A percentile compares a stretch with the other conserved stretches of the same genome.
phyloP scores from a whole-genome alignment of 1,140 invertebrate species.

The Trichomalopsis sarcophagae region DNA sequence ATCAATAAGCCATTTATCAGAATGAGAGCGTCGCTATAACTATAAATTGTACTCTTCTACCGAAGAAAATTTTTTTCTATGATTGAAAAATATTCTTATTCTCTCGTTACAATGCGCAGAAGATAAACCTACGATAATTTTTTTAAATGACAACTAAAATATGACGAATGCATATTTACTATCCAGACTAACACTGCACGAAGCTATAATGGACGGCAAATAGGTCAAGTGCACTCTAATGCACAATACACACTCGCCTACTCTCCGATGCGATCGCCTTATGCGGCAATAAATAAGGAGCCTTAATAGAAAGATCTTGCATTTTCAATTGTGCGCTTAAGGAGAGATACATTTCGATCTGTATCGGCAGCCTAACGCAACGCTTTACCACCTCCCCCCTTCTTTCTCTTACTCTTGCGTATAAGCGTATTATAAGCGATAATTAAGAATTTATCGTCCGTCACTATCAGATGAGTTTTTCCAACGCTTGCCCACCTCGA shows the following conservation, averaged over 20 bases:
- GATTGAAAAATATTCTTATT: too few species aligned
- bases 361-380: not conserved
- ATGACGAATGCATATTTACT: slow-evolving; percentile 12
- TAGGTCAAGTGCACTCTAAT: slow-evolving; percentile 38
- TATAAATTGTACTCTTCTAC: not conserved
- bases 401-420: not conserved
- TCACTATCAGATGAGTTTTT: not conserved
- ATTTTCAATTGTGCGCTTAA: slow-evolving; percentile 21
- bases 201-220: not conserved
- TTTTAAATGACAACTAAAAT: not conserved
- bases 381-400: not conserved
- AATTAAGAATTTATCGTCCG: slow-evolving; percentile 43
- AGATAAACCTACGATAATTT: not conserved
- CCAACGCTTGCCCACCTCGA: not conserved
- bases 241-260: not conserved
- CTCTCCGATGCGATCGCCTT: not conserved
- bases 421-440: not conserved
- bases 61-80: too few species aligned
- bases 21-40: not conserved
- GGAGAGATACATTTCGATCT: slow-evolving; percentile 17
- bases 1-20: not conserved
- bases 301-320: slow-evolving; percentile 38
- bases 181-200: not conserved
- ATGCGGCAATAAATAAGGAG: slow-evolving; percentile 28
- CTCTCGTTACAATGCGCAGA: too few species aligned